Evolutionary conservation across 1,140 invertebrate genomes (phyloP).

Genomic region (Pectinophora gossypiella): DNA sequence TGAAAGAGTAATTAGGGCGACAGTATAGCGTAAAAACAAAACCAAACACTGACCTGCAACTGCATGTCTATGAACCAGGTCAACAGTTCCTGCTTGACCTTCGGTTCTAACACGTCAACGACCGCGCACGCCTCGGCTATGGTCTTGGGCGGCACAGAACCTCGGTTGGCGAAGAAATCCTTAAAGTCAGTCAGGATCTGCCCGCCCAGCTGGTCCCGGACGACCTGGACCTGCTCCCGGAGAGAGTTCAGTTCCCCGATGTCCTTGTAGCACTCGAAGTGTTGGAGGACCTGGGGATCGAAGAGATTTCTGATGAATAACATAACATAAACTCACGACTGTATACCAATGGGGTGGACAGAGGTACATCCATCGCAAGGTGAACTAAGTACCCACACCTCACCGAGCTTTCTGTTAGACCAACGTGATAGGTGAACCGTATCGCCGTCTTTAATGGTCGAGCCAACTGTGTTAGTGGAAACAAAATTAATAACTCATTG

Average conservation of each 20-base stretch:
- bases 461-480: no score
- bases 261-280: conserved; percentile 89
- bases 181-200: conserved; percentile 98
- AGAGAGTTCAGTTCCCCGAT: conserved; percentile 79
- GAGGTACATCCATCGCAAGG: no score
- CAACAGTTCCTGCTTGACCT: conserved; percentile 92
- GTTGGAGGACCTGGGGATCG: conserved; percentile 72
- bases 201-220: conserved; percentile 88
- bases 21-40: no score
- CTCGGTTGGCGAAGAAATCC: conserved; percentile 75
- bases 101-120: conserved; percentile 92
- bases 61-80: conserved; percentile 92
- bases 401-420: no score
- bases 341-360: no score
- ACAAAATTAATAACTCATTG: no score
- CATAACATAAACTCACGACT: no score
- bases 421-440: no score
- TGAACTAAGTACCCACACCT: no score
- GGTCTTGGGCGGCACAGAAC: conserved; percentile 81
- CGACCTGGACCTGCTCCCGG: conserved; percentile 86
- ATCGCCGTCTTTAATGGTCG: no score
- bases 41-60: not conserved
- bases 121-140: conserved; percentile 95
- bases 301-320: no score
- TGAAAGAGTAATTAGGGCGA: no score